Evolutionary conservation across 2,797 vertebrate genomes (phyloP).

Genomic region (Alosa sapidissima): DNA sequence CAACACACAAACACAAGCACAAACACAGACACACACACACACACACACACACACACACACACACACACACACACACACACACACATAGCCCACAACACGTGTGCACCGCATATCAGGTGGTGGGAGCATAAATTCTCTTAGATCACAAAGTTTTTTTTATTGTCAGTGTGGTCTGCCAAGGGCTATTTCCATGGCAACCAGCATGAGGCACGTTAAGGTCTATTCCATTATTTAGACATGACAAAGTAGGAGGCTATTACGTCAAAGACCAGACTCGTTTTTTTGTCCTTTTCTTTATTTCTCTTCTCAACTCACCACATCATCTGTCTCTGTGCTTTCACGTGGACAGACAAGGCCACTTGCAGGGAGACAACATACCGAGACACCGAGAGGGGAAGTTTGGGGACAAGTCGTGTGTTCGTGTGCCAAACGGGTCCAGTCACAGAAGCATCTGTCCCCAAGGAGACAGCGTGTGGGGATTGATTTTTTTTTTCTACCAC

Average conservation of each 20-base stretch:
- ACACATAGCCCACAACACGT: background rate
- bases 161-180: constrained; percentile 54
- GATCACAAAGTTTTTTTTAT: constrained; percentile 51
- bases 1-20: background rate
- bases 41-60: background rate
- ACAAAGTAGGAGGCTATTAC: constrained; percentile 59
- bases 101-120: constrained; percentile 1
- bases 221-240: constrained; percentile 64
- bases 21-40: constrained; percentile 17
- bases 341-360: constrained; percentile 58
- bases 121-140: constrained; percentile 55
- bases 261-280: constrained; percentile 63
- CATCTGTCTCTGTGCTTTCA: constrained; percentile 58
- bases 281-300: constrained; percentile 29
- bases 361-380: constrained; percentile 55
- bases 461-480: constrained; percentile 32
- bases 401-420: background rate
- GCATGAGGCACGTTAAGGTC: constrained; percentile 56
- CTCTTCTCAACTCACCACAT: background rate
- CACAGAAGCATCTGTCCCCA: constrained; percentile 20
- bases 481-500: constrained; percentile 24
- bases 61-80: constrained; percentile 13
- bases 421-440: constrained; percentile 28
- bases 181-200: constrained; percentile 73
- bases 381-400: background rate